phyloP scores from a whole-genome alignment of 2,113 vertebrate species.

The Crotalus tigris region DNA sequence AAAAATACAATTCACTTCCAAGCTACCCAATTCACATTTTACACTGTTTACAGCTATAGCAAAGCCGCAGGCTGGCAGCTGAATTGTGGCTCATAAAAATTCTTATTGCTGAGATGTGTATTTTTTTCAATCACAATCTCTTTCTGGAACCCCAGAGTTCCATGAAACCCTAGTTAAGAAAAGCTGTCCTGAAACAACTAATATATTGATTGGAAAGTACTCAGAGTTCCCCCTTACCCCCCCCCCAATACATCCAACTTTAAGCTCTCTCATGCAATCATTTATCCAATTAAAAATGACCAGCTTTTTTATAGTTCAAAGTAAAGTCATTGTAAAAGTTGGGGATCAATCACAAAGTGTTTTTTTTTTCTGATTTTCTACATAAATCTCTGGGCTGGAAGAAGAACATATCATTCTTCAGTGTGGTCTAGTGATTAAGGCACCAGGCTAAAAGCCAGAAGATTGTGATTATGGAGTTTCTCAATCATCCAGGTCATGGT shows the following conservation, averaged over 20 bases:
- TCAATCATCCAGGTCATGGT: too few species aligned
- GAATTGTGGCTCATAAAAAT: too few species aligned
- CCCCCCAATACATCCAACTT: background rate
- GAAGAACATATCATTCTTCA: background rate
- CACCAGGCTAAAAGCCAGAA: too few species aligned
- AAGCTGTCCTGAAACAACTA: background rate
- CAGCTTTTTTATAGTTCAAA: background rate
- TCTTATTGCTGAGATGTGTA: too few species aligned
- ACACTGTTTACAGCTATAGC: too few species aligned
- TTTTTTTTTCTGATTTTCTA: background rate
- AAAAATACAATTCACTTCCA: too few species aligned
- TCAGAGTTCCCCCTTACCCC: too few species aligned
- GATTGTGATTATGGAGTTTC: too few species aligned
- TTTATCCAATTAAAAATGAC: background rate
- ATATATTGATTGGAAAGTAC: background rate
- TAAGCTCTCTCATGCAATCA: background rate
- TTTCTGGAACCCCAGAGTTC: background rate
- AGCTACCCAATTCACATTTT: too few species aligned
- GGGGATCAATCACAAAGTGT: background rate
- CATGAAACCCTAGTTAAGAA: background rate
- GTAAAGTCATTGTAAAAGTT: background rate
- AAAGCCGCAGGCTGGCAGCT: too few species aligned
- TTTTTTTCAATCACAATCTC: too few species aligned
- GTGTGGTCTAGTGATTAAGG: too few species aligned
- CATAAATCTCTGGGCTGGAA: background rate